Evolutionary conservation across 2,113 vertebrate genomes (phyloP).

Genomic region (Malurus alboscapulatus): DNA sequence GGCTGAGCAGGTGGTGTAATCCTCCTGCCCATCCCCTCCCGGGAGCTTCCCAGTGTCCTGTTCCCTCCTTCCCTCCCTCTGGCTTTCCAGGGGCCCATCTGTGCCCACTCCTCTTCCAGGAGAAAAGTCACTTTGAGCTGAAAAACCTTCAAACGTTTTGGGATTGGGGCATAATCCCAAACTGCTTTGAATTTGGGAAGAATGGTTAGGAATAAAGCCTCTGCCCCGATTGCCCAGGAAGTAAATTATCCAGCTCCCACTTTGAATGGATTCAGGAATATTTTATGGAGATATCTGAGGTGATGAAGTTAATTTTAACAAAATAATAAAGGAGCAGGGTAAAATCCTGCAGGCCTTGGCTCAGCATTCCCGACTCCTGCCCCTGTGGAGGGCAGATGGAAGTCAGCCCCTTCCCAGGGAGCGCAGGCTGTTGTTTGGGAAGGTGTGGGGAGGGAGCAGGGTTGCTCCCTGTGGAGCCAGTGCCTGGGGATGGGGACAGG

Average conservation of each 20-base stretch:
- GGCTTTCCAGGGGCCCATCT: background rate
- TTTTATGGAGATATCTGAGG: background rate
- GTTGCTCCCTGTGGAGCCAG: background rate
- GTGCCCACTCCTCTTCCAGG: background rate
- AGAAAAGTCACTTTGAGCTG: background rate
- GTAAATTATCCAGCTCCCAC: background rate
- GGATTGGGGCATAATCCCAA: background rate
- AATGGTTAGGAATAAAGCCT: background rate
- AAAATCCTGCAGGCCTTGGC: background rate
- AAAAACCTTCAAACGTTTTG: background rate
- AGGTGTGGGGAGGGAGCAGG: background rate
- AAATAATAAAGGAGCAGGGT: background rate
- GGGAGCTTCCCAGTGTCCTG: background rate
- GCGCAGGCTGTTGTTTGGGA: background rate
- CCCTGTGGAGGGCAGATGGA: background rate
- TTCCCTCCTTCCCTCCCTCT: background rate
- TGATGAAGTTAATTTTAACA: background rate
- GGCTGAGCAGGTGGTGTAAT: background rate
- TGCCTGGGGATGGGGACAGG: background rate
- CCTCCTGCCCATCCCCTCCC: background rate
- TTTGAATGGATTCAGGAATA: background rate
- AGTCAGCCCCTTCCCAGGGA: fast-evolving
- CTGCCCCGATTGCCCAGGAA: background rate
- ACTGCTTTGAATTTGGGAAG: background rate
- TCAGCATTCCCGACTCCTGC: background rate